A percentile compares a stretch with the other conserved stretches of the same genome.
These are phyloP conservation scores for Macquaria ambigua DNA, from an alignment of 2,113 vertebrate species.

Conservation along the genomic window DNA sequence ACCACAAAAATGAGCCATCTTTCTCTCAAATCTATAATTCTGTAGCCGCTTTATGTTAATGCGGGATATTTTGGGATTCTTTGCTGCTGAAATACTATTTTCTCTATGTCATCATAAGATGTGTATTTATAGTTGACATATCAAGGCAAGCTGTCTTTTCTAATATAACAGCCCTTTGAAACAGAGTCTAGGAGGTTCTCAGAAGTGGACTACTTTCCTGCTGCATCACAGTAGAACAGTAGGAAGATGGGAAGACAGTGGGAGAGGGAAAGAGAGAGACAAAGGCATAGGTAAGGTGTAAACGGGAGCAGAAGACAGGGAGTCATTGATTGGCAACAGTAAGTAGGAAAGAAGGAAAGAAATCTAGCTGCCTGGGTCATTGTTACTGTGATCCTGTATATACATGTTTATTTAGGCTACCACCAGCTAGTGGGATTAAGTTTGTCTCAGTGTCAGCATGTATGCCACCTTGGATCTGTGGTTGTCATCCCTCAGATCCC, in stretches of 20 bases:
- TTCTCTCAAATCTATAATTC: slow-evolving; percentile 8
- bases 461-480: slow-evolving; percentile 57
- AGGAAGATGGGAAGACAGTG: not conserved
- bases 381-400: not conserved
- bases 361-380: not conserved
- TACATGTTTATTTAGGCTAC: not conserved
- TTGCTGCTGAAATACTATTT: slow-evolving; percentile 27
- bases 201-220: slow-evolving; percentile 4
- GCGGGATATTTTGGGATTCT: slow-evolving; percentile 50
- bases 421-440: not conserved
- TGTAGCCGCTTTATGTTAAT: slow-evolving; percentile 39
- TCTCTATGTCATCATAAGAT: slow-evolving; percentile 1
- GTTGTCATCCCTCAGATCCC: slow-evolving; percentile 83
- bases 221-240: not conserved
- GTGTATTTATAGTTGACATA: slow-evolving; percentile 61
- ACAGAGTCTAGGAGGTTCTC: slow-evolving; percentile 1
- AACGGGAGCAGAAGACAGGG: not conserved
- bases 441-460: slow-evolving; percentile 17
- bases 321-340: not conserved
- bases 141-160: slow-evolving; percentile 43
- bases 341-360: not conserved
- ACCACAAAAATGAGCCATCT: not conserved
- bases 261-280: not conserved
- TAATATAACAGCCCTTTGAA: slow-evolving; percentile 38
- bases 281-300: slow-evolving; percentile 3